These are phyloP conservation scores for Lontra canadensis DNA, from an alignment of 2,113 vertebrate species.

Conservation along the genomic window DNA sequence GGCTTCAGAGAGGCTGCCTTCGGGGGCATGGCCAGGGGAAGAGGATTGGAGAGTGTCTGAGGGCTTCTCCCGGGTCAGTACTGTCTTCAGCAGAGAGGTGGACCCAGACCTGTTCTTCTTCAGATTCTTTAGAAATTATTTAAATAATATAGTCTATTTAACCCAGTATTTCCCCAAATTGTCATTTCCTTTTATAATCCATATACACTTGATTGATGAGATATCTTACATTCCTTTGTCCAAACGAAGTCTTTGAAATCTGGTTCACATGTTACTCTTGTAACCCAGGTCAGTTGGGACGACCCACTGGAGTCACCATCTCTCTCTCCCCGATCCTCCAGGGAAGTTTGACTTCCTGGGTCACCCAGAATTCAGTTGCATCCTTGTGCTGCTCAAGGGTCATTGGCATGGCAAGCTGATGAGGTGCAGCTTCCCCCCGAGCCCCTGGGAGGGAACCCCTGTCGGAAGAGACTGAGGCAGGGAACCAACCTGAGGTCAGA, in stretches of 20 bases:
- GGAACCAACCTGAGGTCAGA: not conserved
- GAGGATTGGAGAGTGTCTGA: accelerated
- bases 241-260: not conserved
- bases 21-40: not conserved
- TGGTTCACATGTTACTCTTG: not conserved
- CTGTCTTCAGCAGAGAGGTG: not conserved
- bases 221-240: not conserved
- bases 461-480: not conserved
- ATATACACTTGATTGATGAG: not conserved
- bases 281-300: not conserved
- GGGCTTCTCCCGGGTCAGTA: not conserved
- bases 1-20: not conserved
- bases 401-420: not conserved
- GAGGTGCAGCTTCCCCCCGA: not conserved
- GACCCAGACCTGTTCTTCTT: not conserved
- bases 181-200: not conserved
- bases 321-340: not conserved
- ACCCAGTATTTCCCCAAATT: not conserved
- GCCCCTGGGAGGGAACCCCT: not conserved
- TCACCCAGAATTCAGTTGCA: not conserved
- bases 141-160: not conserved
- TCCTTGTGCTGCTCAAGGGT: not conserved
- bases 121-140: not conserved
- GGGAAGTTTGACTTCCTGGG: not conserved
- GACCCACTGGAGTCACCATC: not conserved